Conservation (phyloP, 2,888 invertebrate genomes). For the Cynaeus angustus region DNA sequence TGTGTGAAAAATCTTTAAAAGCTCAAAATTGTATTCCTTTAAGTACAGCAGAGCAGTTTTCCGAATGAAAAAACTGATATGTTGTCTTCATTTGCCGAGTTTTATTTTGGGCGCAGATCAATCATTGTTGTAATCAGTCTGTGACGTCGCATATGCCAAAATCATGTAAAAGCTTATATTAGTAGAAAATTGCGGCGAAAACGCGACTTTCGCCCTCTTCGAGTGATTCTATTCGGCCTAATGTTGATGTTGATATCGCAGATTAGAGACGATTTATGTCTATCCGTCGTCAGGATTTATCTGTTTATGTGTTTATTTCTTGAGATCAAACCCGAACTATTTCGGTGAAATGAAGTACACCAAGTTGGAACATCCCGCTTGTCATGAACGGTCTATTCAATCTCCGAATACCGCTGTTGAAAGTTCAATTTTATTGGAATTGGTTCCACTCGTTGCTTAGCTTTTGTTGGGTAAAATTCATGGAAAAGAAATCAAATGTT, state of each 20-base stretch:
- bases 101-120: too few relatives aligned
- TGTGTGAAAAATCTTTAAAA: too few relatives aligned
- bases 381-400: slow-evolving; percentile 32
- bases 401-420: slow-evolving; percentile 22
- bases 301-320: slow-evolving; percentile 43
- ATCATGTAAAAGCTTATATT: slow-evolving; percentile 2
- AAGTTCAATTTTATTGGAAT: slow-evolving; percentile 36
- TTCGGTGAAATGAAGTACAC: slow-evolving; percentile 31
- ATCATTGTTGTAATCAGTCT: too few relatives aligned
- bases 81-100: too few relatives aligned
- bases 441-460: slow-evolving; percentile 37
- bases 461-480: slow-evolving; percentile 28
- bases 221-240: slow-evolving; percentile 14
- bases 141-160: not conserved
- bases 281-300: slow-evolving; percentile 23
- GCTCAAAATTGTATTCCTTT: too few relatives aligned
- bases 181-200: slow-evolving; percentile 4
- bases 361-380: slow-evolving; percentile 15
- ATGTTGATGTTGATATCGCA: slow-evolving; percentile 26
- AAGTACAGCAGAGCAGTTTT: too few relatives aligned
- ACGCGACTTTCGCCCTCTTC: slow-evolving; percentile 1
- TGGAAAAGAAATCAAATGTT: slow-evolving; percentile 43
- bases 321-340: slow-evolving; percentile 1
- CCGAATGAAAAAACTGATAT: too few relatives aligned
- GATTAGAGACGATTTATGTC: slow-evolving; percentile 33